Percentiles rank a stretch among this genome's conserved stretches.
These are phyloP conservation scores for Amphiura filiformis DNA, from an alignment of 35 echinoderm and acorn worm genomes.

Conservation along the genomic window DNA sequence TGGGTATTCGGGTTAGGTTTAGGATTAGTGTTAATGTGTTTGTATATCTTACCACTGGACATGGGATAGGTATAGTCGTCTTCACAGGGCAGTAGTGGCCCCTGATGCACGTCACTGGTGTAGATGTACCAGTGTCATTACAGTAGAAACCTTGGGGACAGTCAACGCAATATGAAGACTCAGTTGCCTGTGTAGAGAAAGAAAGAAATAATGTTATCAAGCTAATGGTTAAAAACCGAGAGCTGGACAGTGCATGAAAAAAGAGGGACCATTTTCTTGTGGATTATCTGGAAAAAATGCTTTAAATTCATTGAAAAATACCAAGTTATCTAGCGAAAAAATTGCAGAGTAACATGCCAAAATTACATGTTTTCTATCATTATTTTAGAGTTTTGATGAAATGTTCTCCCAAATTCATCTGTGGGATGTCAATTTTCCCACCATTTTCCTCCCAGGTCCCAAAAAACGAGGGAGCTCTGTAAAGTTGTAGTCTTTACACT, in stretches of 20 bases:
- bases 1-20: too few relatives aligned
- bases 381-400: too few relatives aligned
- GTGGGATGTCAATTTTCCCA: background rate
- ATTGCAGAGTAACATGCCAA: too few relatives aligned
- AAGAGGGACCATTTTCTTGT: too few relatives aligned
- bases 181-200: conserved; percentile 39
- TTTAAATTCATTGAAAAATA: too few relatives aligned
- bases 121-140: conserved; percentile 67
- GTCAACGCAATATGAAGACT: conserved; percentile 60
- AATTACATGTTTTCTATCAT: too few relatives aligned
- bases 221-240: background rate
- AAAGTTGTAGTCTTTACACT: too few relatives aligned
- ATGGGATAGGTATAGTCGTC: conserved; percentile 75
- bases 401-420: too few relatives aligned
- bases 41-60: conserved; percentile 69
- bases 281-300: too few relatives aligned
- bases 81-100: conserved; percentile 79
- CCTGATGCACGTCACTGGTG: conserved; percentile 39
- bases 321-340: too few relatives aligned
- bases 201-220: background rate
- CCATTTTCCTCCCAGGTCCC: background rate
- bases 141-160: conserved; percentile 92
- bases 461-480: too few relatives aligned
- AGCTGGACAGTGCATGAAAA: too few relatives aligned
- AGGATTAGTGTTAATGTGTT: background rate